A percentile compares a stretch with the other conserved stretches of the same genome.
phyloP scores from a whole-genome alignment of 2,888 invertebrate species.

The Spodoptera picta region DNA sequence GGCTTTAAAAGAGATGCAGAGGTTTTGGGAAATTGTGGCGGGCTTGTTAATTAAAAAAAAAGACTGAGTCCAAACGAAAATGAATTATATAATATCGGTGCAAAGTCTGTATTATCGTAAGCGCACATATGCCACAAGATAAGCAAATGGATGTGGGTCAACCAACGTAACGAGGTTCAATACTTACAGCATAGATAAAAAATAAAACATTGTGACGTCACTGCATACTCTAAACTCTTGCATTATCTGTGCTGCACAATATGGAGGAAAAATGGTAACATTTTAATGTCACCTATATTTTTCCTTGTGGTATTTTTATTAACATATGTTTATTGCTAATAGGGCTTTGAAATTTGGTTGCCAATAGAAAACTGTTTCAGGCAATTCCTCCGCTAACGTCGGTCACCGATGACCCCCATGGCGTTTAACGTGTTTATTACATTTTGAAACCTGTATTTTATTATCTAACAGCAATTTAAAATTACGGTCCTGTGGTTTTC shows the following conservation, averaged over 20 bases:
- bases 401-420: too few species aligned
- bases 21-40: too few species aligned
- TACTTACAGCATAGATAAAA: slow-evolving; percentile 27
- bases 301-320: too few species aligned
- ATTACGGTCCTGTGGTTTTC: too few species aligned
- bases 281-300: not conserved
- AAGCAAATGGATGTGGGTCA: slow-evolving; percentile 36
- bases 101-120: slow-evolving; percentile 26
- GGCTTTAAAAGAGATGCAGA: too few species aligned
- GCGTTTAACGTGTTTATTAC: too few species aligned
- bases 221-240: not conserved
- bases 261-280: not conserved
- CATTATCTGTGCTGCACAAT: not conserved
- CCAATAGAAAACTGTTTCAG: too few species aligned
- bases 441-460: too few species aligned
- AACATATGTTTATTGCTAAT: too few species aligned
- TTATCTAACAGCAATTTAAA: too few species aligned
- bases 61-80: slow-evolving; percentile 26
- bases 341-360: too few species aligned
- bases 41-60: not conserved
- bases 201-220: slow-evolving; percentile 16
- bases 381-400: too few species aligned
- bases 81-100: slow-evolving; percentile 17
- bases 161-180: slow-evolving; percentile 37
- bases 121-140: slow-evolving; percentile 29